Evolutionary conservation across 2,888 invertebrate genomes (phyloP).

Genomic region (Gymnocheta viridis): DNA sequence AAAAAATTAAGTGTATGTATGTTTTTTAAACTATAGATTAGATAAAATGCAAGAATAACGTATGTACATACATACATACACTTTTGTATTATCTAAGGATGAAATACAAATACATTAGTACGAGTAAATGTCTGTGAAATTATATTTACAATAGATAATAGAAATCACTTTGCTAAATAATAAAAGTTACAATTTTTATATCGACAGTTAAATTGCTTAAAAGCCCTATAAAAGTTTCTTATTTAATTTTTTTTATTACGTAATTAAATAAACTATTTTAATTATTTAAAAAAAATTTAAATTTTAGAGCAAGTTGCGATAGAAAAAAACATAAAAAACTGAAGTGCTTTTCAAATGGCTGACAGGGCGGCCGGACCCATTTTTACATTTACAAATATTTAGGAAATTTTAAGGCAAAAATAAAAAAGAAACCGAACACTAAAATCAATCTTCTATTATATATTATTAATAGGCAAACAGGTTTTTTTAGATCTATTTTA

Average conservation of each 20-base stretch:
- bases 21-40: conserved; percentile 8
- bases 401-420: too few species aligned
- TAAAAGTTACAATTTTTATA: conserved; percentile 40
- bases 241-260: background rate
- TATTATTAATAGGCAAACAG: too few species aligned
- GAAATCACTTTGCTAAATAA: conserved; percentile 19
- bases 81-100: background rate
- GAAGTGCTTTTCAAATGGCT: too few species aligned
- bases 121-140: background rate
- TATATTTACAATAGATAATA: conserved; percentile 37
- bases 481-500: too few species aligned
- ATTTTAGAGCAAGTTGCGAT: too few species aligned
- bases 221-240: background rate
- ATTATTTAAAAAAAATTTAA: background rate
- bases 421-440: too few species aligned
- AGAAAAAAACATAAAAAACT: too few species aligned
- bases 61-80: too few species aligned
- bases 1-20: conserved; percentile 2
- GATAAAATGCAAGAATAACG: background rate
- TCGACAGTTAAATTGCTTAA: conserved; percentile 44
- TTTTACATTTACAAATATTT: too few species aligned
- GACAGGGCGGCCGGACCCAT: too few species aligned
- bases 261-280: conserved; percentile 15
- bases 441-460: too few species aligned
- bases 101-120: background rate